Evolutionary conservation across 2,113 vertebrate genomes (phyloP).

Genomic region (Xiphophorus maculatus): DNA sequence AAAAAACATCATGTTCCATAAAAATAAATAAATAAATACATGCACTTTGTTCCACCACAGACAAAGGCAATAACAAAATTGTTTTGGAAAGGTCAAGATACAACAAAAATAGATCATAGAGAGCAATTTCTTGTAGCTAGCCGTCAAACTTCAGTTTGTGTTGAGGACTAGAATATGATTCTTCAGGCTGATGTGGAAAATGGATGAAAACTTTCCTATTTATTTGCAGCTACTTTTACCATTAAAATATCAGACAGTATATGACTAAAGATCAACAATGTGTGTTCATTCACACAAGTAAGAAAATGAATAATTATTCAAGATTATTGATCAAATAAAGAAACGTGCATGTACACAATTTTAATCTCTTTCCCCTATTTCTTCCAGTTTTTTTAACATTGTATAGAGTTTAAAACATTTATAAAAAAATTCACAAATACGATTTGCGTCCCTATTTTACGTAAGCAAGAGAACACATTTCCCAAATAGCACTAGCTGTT

Average conservation of each 20-base stretch:
- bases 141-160: neutral
- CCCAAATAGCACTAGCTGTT: neutral
- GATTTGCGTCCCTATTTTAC: neutral
- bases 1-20: neutral
- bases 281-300: neutral
- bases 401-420: neutral
- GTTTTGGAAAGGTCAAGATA: neutral
- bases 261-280: neutral
- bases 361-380: neutral
- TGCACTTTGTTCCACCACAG: too few species aligned
- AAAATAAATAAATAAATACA: neutral
- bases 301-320: neutral
- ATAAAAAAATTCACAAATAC: neutral
- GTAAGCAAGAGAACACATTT: neutral
- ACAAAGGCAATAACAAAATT: too few species aligned
- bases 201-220: neutral
- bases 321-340: too few species aligned
- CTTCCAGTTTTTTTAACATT: neutral
- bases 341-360: neutral
- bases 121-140: neutral
- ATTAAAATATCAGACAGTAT: neutral
- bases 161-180: neutral
- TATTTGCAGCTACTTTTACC: neutral
- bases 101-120: neutral
- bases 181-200: neutral